A percentile compares a stretch with the other conserved stretches of the same genome.
Conservation (phyloP, 2,888 invertebrate genomes). For the Dicycla oo region DNA sequence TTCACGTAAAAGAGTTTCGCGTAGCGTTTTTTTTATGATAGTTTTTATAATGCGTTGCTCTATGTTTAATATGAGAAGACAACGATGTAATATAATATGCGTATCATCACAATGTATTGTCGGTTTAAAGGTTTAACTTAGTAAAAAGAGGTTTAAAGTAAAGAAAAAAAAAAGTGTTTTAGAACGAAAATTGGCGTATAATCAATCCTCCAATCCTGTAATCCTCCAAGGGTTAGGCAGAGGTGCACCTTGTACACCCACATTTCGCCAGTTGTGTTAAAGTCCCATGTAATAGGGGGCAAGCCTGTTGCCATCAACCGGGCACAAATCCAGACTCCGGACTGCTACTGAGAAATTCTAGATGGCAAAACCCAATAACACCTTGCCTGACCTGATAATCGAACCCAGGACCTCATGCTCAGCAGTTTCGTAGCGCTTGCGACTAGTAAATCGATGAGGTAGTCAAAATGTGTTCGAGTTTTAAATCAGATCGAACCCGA, state of each 20-base stretch:
- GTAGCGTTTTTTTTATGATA: conserved; percentile 50
- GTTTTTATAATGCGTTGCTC: conserved; percentile 53
- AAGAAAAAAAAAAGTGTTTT: background rate
- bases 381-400: no score
- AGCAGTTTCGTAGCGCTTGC: no score
- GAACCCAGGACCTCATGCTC: no score
- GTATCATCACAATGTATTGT: conserved; percentile 59
- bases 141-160: background rate
- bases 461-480: no score
- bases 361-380: no score
- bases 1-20: conserved; percentile 41
- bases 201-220: background rate
- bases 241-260: background rate
- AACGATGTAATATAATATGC: conserved; percentile 62
- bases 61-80: conserved; percentile 51
- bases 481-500: no score
- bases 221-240: background rate
- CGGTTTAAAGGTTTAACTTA: conserved; percentile 30
- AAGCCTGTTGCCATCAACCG: no score
- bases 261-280: background rate
- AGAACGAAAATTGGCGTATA: background rate
- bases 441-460: no score
- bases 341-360: no score
- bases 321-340: no score
- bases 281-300: no score